phyloP scores from a whole-genome alignment of 1,140 invertebrate genomes.

The Sipha flava region DNA sequence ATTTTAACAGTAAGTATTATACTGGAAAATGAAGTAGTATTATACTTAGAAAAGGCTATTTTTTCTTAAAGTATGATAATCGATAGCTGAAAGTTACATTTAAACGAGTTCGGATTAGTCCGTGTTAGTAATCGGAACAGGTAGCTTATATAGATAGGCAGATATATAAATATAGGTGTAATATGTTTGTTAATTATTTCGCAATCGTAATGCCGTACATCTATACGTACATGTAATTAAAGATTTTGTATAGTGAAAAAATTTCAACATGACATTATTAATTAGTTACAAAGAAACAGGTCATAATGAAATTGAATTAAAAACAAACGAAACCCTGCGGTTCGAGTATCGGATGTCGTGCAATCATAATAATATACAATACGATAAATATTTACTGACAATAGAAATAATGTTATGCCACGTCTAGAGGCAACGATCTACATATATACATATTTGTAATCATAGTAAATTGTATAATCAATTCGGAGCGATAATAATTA shows the following conservation, averaged over 20 bases:
- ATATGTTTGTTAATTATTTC: neutral
- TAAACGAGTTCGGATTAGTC: too few relatives aligned
- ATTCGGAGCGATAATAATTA: neutral
- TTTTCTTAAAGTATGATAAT: too few relatives aligned
- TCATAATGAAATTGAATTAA: conserved; percentile 17
- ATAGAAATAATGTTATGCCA: neutral
- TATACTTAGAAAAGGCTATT: too few relatives aligned
- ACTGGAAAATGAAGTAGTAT: too few relatives aligned
- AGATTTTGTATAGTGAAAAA: neutral
- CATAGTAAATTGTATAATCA: neutral
- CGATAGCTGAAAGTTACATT: too few relatives aligned
- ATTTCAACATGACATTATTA: conserved; percentile 3
- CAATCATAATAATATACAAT: neutral
- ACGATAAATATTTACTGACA: conserved; percentile 6
- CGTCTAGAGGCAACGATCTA: neutral
- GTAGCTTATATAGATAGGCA: too few relatives aligned
- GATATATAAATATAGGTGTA: too few relatives aligned
- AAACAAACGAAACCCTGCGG: conserved; percentile 1
- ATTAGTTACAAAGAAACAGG: neutral
- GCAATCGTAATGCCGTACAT: neutral
- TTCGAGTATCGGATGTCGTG: neutral
- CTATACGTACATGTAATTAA: neutral
- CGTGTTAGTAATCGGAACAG: too few relatives aligned
- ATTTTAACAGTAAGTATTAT: too few relatives aligned
- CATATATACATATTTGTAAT: neutral